phyloP scores from a whole-genome alignment of 2,797 vertebrate species.

The Borostomias antarcticus region DNA sequence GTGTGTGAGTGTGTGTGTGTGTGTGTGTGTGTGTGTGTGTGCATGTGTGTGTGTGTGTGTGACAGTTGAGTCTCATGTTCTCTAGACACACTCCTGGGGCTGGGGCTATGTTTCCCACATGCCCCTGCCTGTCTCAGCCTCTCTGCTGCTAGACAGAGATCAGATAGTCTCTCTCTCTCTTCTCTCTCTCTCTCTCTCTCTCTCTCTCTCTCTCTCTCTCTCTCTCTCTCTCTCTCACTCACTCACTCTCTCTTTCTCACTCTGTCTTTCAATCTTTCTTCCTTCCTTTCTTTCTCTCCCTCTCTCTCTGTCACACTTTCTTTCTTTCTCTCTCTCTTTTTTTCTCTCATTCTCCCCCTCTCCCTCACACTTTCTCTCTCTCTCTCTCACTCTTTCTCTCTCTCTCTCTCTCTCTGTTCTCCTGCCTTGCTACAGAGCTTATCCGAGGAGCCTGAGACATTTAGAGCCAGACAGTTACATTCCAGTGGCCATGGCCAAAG shows the following conservation, averaged over 20 bases:
- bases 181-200: neutral
- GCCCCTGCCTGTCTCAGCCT: conserved; percentile 35
- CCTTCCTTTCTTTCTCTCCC: conserved; percentile 29
- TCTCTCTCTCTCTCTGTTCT: too few species aligned
- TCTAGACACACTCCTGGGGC: conserved; percentile 17
- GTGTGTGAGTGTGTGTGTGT: neutral
- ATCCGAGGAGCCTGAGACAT: too few species aligned
- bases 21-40: conserved; percentile 15
- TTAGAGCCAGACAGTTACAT: too few species aligned
- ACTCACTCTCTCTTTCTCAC: conserved; percentile 13
- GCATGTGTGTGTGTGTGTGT: conserved; percentile 11
- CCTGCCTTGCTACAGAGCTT: too few species aligned
- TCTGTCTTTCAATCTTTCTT: conserved; percentile 5
- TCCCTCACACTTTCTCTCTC: neutral
- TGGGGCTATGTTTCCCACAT: conserved; percentile 42
- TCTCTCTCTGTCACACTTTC: neutral
- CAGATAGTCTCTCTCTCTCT: conserved; percentile 23
- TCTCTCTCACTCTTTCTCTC: too few species aligned
- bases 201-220: conserved; percentile 5
- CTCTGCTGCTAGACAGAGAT: conserved; percentile 21
- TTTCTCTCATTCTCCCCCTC: neutral
- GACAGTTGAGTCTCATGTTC: conserved; percentile 19
- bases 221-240: conserved; percentile 9
- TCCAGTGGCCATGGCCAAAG: too few species aligned
- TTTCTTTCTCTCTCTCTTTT: neutral